Percentiles rank a stretch among this genome's conserved stretches.
Evolutionary conservation across 2,113 vertebrate genomes (phyloP).

Genomic region (Rissa tridactyla): DNA sequence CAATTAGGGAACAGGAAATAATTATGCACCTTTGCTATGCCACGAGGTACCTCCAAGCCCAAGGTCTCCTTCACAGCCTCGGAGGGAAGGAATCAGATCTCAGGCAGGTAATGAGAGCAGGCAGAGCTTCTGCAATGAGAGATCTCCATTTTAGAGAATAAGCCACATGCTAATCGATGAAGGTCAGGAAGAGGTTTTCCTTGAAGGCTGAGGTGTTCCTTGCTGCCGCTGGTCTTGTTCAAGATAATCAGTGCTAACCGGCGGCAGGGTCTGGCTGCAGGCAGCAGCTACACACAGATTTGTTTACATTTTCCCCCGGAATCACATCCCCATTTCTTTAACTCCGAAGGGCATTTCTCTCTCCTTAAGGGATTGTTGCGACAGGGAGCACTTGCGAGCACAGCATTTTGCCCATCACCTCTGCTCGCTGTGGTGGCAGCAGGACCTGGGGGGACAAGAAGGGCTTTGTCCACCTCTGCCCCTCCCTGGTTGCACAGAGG

Average conservation of each 20-base stretch:
- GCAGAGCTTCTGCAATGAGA: not conserved
- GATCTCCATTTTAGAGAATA: constrained; percentile 4
- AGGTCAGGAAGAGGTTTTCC: constrained; percentile 48
- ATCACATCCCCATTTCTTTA: not conserved
- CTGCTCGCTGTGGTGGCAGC: not conserved
- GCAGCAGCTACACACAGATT: not conserved
- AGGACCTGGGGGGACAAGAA: not conserved
- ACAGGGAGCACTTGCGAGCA: not conserved
- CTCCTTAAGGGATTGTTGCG: not conserved
- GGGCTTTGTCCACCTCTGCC: not conserved
- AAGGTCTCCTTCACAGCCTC: not conserved
- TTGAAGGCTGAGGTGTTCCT: constrained; percentile 42
- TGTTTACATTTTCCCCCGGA: not conserved
- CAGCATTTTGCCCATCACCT: not conserved
- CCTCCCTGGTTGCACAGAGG: not conserved
- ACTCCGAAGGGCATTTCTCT: not conserved
- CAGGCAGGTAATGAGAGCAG: not conserved
- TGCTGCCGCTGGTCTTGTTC: not conserved
- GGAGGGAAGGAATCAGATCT: not conserved
- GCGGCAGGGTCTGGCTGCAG: not conserved
- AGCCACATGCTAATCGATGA: constrained; percentile 13
- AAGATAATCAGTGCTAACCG: not conserved
- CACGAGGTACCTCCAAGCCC: not conserved
- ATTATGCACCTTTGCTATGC: constrained; percentile 17
- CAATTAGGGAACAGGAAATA: constrained; percentile 56